These are phyloP conservation scores for Amazona finschi DNA, from an alignment of 2,797 vertebrate species.

Conservation along the genomic window DNA sequence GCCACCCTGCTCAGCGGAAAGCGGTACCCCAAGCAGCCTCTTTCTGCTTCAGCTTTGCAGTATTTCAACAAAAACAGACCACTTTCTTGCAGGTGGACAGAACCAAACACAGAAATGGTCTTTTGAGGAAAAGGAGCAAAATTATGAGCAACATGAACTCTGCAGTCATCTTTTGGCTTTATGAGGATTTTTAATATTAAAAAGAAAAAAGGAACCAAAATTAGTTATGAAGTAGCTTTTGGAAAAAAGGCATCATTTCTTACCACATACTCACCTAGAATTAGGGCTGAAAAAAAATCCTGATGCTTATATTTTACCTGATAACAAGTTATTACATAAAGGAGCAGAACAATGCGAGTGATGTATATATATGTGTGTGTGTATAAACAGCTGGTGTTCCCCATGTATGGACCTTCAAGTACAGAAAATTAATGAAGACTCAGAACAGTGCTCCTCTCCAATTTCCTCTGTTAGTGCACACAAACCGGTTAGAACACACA, in stretches of 20 bases:
- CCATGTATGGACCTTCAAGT: background rate
- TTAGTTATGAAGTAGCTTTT: background rate
- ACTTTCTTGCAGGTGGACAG: background rate
- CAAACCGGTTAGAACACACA: background rate
- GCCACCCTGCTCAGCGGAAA: background rate
- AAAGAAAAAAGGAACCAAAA: background rate
- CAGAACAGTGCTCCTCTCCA: background rate
- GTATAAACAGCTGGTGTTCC: background rate
- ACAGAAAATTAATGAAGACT: background rate
- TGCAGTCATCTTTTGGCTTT: background rate
- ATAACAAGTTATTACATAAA: background rate
- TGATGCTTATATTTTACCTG: background rate
- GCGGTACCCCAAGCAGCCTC: background rate
- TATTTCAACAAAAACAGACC: background rate
- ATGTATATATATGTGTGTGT: background rate
- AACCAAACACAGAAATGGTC: background rate
- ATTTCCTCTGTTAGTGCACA: conserved; percentile 13
- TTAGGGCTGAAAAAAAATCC: background rate
- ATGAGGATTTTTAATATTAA: background rate
- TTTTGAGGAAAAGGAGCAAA: background rate
- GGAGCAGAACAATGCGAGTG: background rate
- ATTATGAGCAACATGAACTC: background rate
- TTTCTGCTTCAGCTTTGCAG: background rate
- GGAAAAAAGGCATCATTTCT: background rate
- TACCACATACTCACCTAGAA: background rate